A percentile compares a stretch with the other conserved stretches of the same genome.
Evolutionary conservation across 2,888 invertebrate genomes (phyloP).

Genomic region (Drosophila kokeensis): DNA sequence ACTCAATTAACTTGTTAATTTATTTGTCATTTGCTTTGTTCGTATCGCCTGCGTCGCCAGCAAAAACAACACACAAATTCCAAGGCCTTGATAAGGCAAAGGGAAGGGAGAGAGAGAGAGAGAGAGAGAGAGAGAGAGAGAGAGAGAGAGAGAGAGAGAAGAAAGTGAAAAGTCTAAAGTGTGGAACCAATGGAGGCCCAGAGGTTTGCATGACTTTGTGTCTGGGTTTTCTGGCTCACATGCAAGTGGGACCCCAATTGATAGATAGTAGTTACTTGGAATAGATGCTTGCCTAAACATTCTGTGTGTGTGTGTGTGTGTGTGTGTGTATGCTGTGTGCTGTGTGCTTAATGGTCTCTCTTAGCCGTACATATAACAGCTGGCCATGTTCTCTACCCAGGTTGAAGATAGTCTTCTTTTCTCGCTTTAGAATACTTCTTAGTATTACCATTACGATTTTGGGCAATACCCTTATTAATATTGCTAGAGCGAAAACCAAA

Average conservation of each 20-base stretch:
- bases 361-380: neutral
- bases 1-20: constrained; percentile 80
- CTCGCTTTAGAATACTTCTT: neutral
- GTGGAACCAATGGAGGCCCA: constrained; percentile 3
- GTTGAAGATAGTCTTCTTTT: neutral
- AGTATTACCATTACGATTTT: neutral
- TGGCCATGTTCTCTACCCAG: neutral
- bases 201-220: constrained; percentile 1
- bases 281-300: constrained; percentile 24
- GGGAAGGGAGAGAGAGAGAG: neutral
- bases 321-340: neutral
- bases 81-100: neutral
- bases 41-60: constrained; percentile 46
- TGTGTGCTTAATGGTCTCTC: constrained; percentile 5
- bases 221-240: constrained; percentile 14
- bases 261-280: constrained; percentile 24
- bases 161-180: constrained; percentile 10
- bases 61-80: constrained; percentile 38
- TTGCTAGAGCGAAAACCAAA: neutral
- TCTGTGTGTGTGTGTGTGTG: neutral
- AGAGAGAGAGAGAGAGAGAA: neutral
- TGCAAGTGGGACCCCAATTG: constrained; percentile 20
- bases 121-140: neutral
- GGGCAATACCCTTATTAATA: neutral
- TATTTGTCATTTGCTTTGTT: constrained; percentile 78